Evolutionary conservation across 2,888 invertebrate genomes (phyloP), one percentile per base, ranked within the genome.

Genomic region (Catocala fraxini): DNA sequence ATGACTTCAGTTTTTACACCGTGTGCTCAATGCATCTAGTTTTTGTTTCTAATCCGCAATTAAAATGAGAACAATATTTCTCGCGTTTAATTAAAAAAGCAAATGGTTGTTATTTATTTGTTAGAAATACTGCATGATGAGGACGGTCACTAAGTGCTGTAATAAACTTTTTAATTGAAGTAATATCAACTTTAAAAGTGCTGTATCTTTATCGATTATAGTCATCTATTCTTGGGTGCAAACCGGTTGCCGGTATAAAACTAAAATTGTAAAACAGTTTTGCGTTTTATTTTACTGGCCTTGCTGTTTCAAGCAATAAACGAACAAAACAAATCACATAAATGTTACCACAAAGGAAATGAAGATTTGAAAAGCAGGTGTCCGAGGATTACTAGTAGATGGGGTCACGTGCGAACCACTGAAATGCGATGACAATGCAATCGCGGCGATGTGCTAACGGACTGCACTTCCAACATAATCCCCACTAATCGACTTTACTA

Each of bases 401-500:
- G 84, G 89, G 86, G 88, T 93, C 93, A 93, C 93, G 93, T 93
- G 84, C 80, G 68, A 70, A 61, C 79, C 77, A 78, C 86, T 89
- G 88, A 89, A 86, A 91, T 89, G 92, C 87, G 90, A 90, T 89
- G 93, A 91, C 93, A 91, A 73, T 88, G 91, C 92, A 91, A 90
- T 91, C 84, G 85, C 81, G 80, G 77, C 85, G 80, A 75, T 83
- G 80, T 87, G 79, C 83, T 79, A 88, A 87, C 86, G 74, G 79
- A 70, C 68, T 75, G 77, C 77, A 78, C 77, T 81, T 73, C 59
- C 69, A 61, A 76, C 71, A 76, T 82, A 83, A 83, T 83, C 81
- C 77, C 68, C 56, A 71, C 75, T 83, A 85, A 86, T 83, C 79
- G 76, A 72, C 75, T 77, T 56, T 55, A 63, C 33, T 49, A 48